Base-by-base conservation (phyloP, 2,888 invertebrate species). In the Mycalesis mineus region DNA sequence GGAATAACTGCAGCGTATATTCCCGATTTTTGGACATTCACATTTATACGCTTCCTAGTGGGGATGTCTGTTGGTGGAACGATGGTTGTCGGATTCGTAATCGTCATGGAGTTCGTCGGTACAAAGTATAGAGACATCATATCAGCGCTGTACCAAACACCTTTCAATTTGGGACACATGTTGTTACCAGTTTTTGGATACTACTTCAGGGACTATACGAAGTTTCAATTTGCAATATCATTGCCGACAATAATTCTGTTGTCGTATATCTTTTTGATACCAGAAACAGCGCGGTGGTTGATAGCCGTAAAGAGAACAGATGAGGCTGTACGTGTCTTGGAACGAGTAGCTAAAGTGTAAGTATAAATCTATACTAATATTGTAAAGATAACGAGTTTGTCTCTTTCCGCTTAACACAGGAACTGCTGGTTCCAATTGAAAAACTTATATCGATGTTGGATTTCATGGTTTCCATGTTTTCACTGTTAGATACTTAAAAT, bases 201-300 rank as follows among this genome's bases (percentile, higher is more conserved):
- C 70, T 91, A 86, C 65, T 86, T 92, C 48, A 91, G 94, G 56
- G 91, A 93, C 60, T 95, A 92, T 91, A 86, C 91, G 6, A 80
- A 89, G 65, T 92, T 93, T 49, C 94, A 94, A 79, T 80, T 94
- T n/a, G 91, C 91, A 0, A 91, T 94, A 62, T 93, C 94, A 0
- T 69, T 92, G 31, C 92, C 92, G 0, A 84, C 90, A 0, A 71
- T 90, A 33, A 67, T 94, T 29, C 81, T 94, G 57, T 80, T 94
- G 13, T 80, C 90, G 0, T 95, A 94, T 68, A 92, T 93, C 70
- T 92, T 93, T 87, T 72, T 95, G 31, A 76, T 95, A 13, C 95
- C 95, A 0, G 96, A 96, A 80, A 94, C 95, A 1, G 95, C 96
- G 0, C 91, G 96, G 62, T 96, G 95, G 95, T 86, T 96, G 22